Evolutionary conservation across 2,888 invertebrate genomes (phyloP).

Genomic region (Sesia apiformis): DNA sequence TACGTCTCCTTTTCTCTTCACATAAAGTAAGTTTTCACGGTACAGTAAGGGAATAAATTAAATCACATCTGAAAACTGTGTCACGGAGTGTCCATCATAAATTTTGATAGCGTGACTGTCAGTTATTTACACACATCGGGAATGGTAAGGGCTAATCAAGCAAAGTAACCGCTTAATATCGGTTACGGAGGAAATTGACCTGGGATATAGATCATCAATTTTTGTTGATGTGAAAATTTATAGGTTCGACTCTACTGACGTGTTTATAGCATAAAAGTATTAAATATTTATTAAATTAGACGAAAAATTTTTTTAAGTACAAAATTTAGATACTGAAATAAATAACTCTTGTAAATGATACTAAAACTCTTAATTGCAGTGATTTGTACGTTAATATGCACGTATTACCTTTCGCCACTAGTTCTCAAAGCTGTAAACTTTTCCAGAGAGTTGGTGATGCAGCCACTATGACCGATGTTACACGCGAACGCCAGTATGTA

Average conservation of each 20-base stretch:
- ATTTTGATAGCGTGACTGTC: constrained; percentile 24
- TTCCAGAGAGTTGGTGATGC: constrained; percentile 43
- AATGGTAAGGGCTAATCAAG: constrained; percentile 21
- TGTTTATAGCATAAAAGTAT: too few relatives aligned
- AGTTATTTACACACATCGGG: constrained; percentile 19
- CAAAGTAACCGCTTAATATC: constrained; percentile 26
- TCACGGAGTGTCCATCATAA: too few relatives aligned
- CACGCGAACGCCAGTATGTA: constrained; percentile 77
- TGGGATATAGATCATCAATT: constrained; percentile 9
- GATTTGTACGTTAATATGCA: too few relatives aligned
- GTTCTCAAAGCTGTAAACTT: constrained; percentile 32
- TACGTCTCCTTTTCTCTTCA: too few relatives aligned
- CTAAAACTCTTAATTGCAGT: too few relatives aligned
- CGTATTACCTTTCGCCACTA: constrained; percentile 23
- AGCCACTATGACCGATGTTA: constrained; percentile 72
- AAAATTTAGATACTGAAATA: constrained; percentile 18
- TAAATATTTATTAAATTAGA: too few relatives aligned
- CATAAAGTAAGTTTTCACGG: too few relatives aligned
- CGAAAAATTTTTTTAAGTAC: too few relatives aligned
- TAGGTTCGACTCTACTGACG: too few relatives aligned
- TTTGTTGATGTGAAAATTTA: neutral
- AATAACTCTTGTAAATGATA: constrained; percentile 10
- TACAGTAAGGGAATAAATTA: too few relatives aligned
- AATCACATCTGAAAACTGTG: too few relatives aligned
- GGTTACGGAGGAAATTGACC: constrained; percentile 27